phyloP scores from a whole-genome alignment of 2,797 vertebrate genomes.

The Melanotaenia nigrans region DNA sequence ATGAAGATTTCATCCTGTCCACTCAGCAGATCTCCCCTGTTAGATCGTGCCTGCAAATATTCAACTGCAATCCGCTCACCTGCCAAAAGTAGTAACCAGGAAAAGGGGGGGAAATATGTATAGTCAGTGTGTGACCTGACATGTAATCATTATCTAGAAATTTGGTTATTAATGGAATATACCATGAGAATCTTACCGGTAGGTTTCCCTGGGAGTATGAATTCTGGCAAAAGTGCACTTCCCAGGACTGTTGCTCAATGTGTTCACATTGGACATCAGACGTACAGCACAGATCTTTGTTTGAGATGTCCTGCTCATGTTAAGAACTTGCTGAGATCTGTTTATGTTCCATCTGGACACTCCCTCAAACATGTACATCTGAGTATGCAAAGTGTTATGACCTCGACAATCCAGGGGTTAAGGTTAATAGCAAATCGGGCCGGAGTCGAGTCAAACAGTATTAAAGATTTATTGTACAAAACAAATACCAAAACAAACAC shows the following conservation, averaged over 20 bases:
- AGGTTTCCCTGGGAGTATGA: neutral
- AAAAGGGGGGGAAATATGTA: too few relatives aligned
- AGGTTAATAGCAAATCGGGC: too few relatives aligned
- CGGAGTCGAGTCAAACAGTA: too few relatives aligned
- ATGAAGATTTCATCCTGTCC: too few relatives aligned
- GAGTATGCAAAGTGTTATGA: neutral
- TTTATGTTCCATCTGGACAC: neutral
- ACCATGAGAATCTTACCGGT: neutral
- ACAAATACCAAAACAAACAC: too few relatives aligned
- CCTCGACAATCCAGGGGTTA: too few relatives aligned
- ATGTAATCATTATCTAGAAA: too few relatives aligned
- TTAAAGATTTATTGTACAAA: too few relatives aligned
- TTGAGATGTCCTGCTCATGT: neutral
- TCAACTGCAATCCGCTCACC: neutral
- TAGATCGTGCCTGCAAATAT: neutral
- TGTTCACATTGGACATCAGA: neutral
- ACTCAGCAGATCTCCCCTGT: neutral
- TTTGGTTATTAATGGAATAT: too few relatives aligned
- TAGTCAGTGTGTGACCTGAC: too few relatives aligned
- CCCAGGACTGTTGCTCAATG: neutral
- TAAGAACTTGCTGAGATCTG: fast-evolving
- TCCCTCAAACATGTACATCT: conserved; percentile 4
- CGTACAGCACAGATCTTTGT: neutral
- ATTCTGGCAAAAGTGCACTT: neutral
- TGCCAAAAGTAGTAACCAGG: neutral